Conservation (phyloP, 2,797 vertebrate genomes). For the Pseudochirops corinnae region DNA sequence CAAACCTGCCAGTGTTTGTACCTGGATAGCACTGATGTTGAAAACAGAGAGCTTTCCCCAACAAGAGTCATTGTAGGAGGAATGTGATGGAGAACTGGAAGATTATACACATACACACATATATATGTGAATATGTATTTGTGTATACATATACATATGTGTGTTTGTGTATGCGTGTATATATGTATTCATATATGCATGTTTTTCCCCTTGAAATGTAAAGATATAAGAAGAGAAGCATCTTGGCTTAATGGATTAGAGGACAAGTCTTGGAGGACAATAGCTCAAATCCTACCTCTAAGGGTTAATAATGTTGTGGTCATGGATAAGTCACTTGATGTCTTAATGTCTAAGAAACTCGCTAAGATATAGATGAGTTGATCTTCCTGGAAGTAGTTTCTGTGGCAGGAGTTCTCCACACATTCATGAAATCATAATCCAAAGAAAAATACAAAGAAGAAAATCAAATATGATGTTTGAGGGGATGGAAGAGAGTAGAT, state of each 20-base stretch:
- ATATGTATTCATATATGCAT: too few species aligned
- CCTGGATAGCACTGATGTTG: too few species aligned
- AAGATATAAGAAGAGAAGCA: not conserved
- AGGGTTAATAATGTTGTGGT: not conserved
- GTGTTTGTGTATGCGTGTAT: too few species aligned
- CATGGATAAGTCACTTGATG: not conserved
- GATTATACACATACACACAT: not conserved
- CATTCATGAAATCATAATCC: not conserved
- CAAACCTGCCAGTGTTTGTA: not conserved
- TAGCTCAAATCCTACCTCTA: not conserved
- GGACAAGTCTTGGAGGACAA: not conserved
- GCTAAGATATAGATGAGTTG: not conserved
- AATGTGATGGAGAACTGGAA: not conserved
- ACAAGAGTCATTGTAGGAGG: not conserved
- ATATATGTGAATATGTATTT: too few species aligned
- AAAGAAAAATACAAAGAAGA: not conserved
- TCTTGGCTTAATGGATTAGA: not conserved
- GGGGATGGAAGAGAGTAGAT: not conserved
- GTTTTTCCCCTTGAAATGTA: not conserved
- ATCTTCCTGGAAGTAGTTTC: not conserved
- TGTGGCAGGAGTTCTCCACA: not conserved
- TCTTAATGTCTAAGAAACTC: too few species aligned
- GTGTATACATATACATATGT: too few species aligned
- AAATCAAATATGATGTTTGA: not conserved
- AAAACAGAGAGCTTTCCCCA: not conserved